Evolutionary conservation across 2,888 invertebrate species (phyloP).

Genomic region (Spisula subtruncata): DNA sequence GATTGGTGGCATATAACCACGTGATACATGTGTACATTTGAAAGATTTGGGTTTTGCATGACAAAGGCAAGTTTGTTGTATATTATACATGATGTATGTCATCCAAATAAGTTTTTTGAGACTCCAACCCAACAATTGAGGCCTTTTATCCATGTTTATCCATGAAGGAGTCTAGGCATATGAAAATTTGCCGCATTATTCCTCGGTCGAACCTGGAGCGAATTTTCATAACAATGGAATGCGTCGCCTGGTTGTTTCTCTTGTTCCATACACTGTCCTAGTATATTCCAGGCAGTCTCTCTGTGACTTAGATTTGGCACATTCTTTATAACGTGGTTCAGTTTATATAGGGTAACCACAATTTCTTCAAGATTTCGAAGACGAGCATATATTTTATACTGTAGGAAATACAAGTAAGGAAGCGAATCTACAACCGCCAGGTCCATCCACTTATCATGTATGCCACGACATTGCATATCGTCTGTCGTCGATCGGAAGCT

Average conservation of each 20-base stretch:
- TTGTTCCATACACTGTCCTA: slow-evolving; percentile 22
- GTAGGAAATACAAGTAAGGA: not conserved
- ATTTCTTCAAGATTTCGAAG: not conserved
- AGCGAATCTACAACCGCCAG: not conserved
- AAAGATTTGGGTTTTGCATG: no score
- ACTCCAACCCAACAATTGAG: no score
- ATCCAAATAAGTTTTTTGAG: no score
- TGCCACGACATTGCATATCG: not conserved
- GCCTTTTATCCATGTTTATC: no score
- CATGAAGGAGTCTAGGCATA: not conserved
- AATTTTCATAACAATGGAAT: not conserved
- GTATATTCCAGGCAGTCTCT: slow-evolving; percentile 8
- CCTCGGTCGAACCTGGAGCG: not conserved
- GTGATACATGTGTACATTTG: no score
- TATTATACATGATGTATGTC: no score
- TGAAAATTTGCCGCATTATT: not conserved
- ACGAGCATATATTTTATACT: not conserved
- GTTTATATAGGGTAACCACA: not conserved
- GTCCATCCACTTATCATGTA: not conserved
- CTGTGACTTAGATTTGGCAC: not conserved
- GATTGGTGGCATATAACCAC: no score
- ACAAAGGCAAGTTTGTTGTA: no score
- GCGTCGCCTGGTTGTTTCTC: not conserved
- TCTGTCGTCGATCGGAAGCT: not conserved
- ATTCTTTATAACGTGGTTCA: not conserved